Percentiles rank a stretch among this genome's conserved stretches.
These are phyloP conservation scores for Drosophila infuscata DNA, from an alignment of 2,888 invertebrate species.

Conservation along the genomic window DNA sequence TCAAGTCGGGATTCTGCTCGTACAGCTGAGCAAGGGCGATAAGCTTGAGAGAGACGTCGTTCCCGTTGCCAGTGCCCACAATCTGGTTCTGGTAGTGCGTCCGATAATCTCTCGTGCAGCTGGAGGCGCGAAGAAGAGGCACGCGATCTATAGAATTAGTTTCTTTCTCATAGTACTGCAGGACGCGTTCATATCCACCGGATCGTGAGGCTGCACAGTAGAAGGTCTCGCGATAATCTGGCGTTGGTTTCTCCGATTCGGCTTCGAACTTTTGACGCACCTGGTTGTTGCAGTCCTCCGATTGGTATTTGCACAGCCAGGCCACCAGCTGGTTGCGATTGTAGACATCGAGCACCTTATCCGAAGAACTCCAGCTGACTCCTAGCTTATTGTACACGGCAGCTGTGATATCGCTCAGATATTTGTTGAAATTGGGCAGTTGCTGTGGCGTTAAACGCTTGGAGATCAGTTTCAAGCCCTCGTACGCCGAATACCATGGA, in stretches of 20 bases:
- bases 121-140: constrained; percentile 88
- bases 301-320: constrained; percentile 88
- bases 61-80: constrained; percentile 68
- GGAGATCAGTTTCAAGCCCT: constrained; percentile 44
- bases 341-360: constrained; percentile 86
- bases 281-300: constrained; percentile 86
- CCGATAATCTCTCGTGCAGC: constrained; percentile 88
- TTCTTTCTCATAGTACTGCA: constrained; percentile 75
- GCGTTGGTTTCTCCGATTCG: constrained; percentile 31
- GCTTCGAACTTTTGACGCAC: constrained; percentile 62
- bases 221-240: constrained; percentile 72
- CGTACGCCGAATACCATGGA: constrained; percentile 90
- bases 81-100: constrained; percentile 86
- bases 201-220: constrained; percentile 68
- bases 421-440: constrained; percentile 69
- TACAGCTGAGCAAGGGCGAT: constrained; percentile 85
- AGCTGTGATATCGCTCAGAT: constrained; percentile 85
- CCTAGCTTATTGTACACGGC: constrained; percentile 86
- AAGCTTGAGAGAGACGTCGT: constrained; percentile 52
- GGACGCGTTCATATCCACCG: constrained; percentile 27
- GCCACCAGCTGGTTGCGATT: constrained; percentile 87
- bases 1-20: constrained; percentile 85
- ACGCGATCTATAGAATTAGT: constrained; percentile 89
- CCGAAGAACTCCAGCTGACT: constrained; percentile 80
- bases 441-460: constrained; percentile 54